Evolutionary conservation across 2,888 invertebrate species (phyloP), one percentile per base, ranked within the genome.

Genomic region (Molorchus minor): DNA sequence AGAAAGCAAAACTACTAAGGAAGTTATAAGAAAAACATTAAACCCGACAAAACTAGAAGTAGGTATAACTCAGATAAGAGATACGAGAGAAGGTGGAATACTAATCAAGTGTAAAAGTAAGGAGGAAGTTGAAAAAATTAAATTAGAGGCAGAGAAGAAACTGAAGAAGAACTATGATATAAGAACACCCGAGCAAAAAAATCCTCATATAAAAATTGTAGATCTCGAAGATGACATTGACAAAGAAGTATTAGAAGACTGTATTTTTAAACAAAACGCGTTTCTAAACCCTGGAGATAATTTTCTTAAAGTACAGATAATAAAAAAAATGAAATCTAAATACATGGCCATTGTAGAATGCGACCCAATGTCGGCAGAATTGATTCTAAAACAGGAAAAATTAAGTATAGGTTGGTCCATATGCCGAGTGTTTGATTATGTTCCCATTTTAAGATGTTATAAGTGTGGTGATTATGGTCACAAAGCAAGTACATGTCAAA

Each of bases 381-480:
- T n/a, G 13, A 25, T 13, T 2, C 13, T 13, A 1, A n/a, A 12
- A 10, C 3, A 25, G 13, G 25, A 25, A 12, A 21, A n/a, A 3
- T 1, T 44, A 2, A 21, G 21, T 29, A 30, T 45, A 1, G 30
- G 30, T 2, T 45, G 45, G 45, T 3, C 25, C 5, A 3, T 13
- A 1, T 45, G 30, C 16, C 20, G 30, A 30, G 17, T 45, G 1
- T 45, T 45, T 30, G 45, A 45, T 12, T 29, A 30, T 29, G 29
- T 45, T 8, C 20, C 12, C 3, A 2, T 45, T 1, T 45, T 16
- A 3, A 13, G 45, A 2, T 45, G 45, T 17, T 45, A 10, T n/a
- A 45, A 45, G 4, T 45, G 45, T 29, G 45, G 45, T 3, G 45
- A 21, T 2, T 44, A 12, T 29, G 10, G 15, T 25, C 44, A 44